These are phyloP conservation scores for Caenorhabditis macrosperma DNA, from an alignment of 2,888 invertebrate genomes.

Conservation along the genomic window DNA sequence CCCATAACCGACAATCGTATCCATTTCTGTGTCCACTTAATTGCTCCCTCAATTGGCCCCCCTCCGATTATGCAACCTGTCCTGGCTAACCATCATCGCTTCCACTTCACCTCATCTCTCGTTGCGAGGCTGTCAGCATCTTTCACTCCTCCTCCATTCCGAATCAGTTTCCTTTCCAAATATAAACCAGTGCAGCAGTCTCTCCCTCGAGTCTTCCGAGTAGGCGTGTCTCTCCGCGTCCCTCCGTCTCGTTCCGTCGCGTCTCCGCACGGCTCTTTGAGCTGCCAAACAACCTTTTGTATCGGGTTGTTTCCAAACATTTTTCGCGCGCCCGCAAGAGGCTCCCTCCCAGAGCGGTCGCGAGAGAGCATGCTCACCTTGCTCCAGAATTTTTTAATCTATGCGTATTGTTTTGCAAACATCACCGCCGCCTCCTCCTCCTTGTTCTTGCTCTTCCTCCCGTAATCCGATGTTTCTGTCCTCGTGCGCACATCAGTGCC, in stretches of 20 bases:
- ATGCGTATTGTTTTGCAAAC: conserved; percentile 3
- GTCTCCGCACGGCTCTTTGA: conserved; percentile 48
- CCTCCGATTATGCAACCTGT: conserved; percentile 4
- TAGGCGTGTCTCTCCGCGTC: conserved; percentile 37
- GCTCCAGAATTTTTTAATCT: conserved; percentile 21
- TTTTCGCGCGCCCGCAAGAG: conserved; percentile 53
- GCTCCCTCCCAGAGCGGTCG: background rate
- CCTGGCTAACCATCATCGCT: background rate
- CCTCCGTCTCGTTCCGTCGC: conserved; percentile 3
- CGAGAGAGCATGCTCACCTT: conserved; percentile 13
- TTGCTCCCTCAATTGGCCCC: background rate
- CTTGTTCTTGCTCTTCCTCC: background rate
- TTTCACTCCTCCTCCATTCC: background rate
- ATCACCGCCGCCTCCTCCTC: background rate
- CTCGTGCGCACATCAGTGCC: conserved; percentile 3
- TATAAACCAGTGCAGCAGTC: conserved; percentile 15
- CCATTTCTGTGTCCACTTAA: background rate
- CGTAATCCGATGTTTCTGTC: background rate
- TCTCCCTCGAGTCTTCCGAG: conserved; percentile 9
- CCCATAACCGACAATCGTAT: too few relatives aligned
- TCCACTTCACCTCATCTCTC: conserved; percentile 1
- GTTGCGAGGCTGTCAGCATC: background rate
- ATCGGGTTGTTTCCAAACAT: conserved; percentile 56
- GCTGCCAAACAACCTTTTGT: conserved; percentile 55
- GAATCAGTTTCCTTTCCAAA: conserved; percentile 45